These are phyloP conservation scores for Drosophila quinaria DNA, from an alignment of 2,888 invertebrate species.

Conservation along the genomic window DNA sequence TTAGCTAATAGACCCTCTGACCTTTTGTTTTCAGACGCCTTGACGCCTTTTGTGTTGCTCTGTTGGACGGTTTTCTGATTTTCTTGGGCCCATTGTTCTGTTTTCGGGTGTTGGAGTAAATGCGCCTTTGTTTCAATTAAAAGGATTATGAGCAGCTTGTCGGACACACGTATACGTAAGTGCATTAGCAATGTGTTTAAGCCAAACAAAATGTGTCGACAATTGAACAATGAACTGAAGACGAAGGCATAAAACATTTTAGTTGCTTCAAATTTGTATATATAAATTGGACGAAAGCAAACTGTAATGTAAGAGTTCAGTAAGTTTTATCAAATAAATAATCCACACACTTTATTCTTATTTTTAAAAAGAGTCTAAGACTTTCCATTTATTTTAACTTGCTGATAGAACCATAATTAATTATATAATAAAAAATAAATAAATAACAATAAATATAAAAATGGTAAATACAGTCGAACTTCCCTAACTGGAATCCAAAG, in stretches of 20 bases:
- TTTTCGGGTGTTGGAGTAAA: constrained; percentile 44
- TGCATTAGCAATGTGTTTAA: constrained; percentile 56
- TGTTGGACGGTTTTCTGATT: constrained; percentile 17
- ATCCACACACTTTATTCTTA: no score
- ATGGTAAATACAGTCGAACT: no score
- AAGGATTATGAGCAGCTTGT: constrained; percentile 63
- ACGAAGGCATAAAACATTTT: constrained; percentile 25
- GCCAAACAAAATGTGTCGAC: constrained; percentile 66
- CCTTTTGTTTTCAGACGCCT: constrained; percentile 78
- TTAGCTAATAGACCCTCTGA: constrained; percentile 62
- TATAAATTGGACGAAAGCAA: background rate
- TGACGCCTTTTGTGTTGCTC: constrained; percentile 78
- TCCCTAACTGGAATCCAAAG: no score
- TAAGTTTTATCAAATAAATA: no score
- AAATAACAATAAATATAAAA: no score
- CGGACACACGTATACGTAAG: constrained; percentile 17
- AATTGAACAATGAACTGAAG: constrained; percentile 51
- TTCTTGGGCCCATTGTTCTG: constrained; percentile 41
- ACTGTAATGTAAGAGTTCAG: background rate
- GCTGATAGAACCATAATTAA: no score
- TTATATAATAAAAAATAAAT: no score
- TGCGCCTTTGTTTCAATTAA: constrained; percentile 79
- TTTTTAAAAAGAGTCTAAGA: no score
- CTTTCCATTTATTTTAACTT: no score
- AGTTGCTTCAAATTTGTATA: constrained; percentile 13